Percentiles rank a stretch among this genome's conserved stretches.
phyloP scores from a whole-genome alignment of 2,888 invertebrate genomes.

The Sinodicranocentrus sp. region DNA sequence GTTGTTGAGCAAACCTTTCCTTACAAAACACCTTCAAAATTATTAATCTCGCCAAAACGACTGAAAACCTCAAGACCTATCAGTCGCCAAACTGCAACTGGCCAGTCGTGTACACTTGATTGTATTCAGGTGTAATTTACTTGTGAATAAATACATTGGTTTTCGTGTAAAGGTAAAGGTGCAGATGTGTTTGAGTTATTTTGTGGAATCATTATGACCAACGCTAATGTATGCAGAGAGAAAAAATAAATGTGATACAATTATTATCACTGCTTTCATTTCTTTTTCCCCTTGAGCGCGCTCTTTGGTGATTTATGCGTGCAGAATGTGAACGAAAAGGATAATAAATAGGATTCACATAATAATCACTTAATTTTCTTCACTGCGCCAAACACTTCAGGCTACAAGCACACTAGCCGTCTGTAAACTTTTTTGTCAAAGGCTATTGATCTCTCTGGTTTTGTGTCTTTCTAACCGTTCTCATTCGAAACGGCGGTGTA shows the following conservation, averaged over 20 bases:
- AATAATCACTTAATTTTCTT: constrained; percentile 23
- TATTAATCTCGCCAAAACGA: too few relatives aligned
- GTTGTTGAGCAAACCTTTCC: background rate
- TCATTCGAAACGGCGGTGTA: too few relatives aligned
- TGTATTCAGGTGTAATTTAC: too few relatives aligned
- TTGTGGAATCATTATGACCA: too few relatives aligned
- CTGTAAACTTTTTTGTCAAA: background rate
- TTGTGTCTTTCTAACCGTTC: background rate
- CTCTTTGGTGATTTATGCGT: constrained; percentile 22
- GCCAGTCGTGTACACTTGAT: too few relatives aligned
- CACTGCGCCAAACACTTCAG: background rate
- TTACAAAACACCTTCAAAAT: too few relatives aligned
- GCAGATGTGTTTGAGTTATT: too few relatives aligned
- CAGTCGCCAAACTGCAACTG: too few relatives aligned
- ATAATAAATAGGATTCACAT: constrained; percentile 19
- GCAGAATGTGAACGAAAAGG: background rate
- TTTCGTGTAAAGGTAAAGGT: too few relatives aligned
- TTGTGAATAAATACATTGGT: too few relatives aligned
- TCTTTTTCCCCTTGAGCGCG: constrained; percentile 18
- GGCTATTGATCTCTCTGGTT: constrained; percentile 21
- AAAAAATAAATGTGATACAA: constrained; percentile 16
- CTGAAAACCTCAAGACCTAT: too few relatives aligned
- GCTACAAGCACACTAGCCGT: background rate
- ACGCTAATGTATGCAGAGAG: too few relatives aligned
- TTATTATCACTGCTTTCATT: background rate